These are phyloP conservation scores for Morone chrysops DNA, from an alignment of 2,113 vertebrate species.

Conservation along the genomic window DNA sequence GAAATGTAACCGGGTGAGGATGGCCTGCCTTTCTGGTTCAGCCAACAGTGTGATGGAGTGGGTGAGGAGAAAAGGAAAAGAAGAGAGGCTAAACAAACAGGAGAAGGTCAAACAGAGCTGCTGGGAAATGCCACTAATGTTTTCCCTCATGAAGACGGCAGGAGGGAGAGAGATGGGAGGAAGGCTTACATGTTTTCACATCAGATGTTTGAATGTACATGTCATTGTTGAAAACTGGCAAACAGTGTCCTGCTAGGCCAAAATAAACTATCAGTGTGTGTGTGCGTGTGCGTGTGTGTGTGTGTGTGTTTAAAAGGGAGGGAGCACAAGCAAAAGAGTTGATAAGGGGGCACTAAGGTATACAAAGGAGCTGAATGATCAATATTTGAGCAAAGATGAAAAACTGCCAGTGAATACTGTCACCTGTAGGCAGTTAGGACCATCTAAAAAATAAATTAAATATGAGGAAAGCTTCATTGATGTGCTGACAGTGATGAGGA, in stretches of 20 bases:
- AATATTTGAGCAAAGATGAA: slow-evolving; percentile 34
- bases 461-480: neutral
- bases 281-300: neutral
- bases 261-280: neutral
- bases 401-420: slow-evolving; percentile 13
- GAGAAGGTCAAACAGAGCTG: slow-evolving; percentile 69
- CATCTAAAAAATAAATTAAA: slow-evolving; percentile 11
- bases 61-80: slow-evolving; percentile 6
- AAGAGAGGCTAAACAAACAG: slow-evolving; percentile 50
- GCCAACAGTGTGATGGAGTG: slow-evolving; percentile 22
- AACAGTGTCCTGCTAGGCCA: neutral
- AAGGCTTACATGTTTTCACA: slow-evolving; percentile 36
- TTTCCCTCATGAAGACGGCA: slow-evolving; percentile 48
- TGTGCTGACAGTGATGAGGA: slow-evolving; percentile 3
- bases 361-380: slow-evolving; percentile 18
- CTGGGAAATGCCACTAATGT: slow-evolving; percentile 61
- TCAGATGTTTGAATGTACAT: slow-evolving; percentile 34
- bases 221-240: slow-evolving; percentile 10
- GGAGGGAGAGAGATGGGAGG: slow-evolving; percentile 7
- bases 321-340: neutral
- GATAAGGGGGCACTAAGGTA: neutral
- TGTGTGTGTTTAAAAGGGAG: neutral
- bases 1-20: slow-evolving; percentile 19
- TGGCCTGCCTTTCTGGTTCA: slow-evolving; percentile 22
- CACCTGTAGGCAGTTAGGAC: slow-evolving; percentile 4